These are phyloP conservation scores for Rhinichthys osculus DNA, from an alignment of 2,797 vertebrate species.

Conservation along the genomic window DNA sequence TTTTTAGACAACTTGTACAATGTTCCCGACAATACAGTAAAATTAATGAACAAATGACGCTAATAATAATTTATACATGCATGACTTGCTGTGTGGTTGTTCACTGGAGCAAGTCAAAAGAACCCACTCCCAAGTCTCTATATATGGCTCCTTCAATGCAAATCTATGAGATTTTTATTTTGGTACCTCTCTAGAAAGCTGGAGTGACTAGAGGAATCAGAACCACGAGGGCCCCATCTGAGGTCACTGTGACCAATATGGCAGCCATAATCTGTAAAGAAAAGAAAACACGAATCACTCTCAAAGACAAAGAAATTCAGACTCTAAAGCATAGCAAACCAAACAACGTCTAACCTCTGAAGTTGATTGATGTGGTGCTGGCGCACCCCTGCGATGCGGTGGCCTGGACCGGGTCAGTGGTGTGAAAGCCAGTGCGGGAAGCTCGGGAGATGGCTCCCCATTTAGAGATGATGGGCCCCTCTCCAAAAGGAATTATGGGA, in stretches of 20 bases:
- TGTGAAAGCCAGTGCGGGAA: conserved; percentile 93
- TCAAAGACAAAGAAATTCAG: background rate
- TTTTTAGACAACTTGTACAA: background rate
- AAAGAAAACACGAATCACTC: conserved; percentile 32
- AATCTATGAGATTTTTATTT: background rate
- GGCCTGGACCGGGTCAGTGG: conserved; percentile 92
- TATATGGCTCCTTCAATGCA: background rate
- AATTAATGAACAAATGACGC: background rate
- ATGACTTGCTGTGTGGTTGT: background rate
- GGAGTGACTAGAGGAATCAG: conserved; percentile 86
- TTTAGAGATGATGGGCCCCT: conserved; percentile 97
- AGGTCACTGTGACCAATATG: conserved; percentile 89
- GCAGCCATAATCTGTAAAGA: conserved; percentile 86
- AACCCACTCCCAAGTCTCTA: background rate
- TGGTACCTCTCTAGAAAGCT: conserved; percentile 88
- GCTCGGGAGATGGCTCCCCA: conserved; percentile 97
- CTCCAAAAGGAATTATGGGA: conserved; percentile 96
- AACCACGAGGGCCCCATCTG: conserved; percentile 90
- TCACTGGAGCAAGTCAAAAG: background rate
- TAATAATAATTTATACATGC: background rate
- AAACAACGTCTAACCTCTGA: conserved; percentile 83
- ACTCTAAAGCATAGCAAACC: background rate
- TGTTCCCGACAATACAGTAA: background rate
- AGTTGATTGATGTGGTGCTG: conserved; percentile 91
- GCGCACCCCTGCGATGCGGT: conserved; percentile 91